These are phyloP conservation scores for Tolypeutes matacus DNA, from an alignment of 2,797 vertebrate species.

Conservation along the genomic window DNA sequence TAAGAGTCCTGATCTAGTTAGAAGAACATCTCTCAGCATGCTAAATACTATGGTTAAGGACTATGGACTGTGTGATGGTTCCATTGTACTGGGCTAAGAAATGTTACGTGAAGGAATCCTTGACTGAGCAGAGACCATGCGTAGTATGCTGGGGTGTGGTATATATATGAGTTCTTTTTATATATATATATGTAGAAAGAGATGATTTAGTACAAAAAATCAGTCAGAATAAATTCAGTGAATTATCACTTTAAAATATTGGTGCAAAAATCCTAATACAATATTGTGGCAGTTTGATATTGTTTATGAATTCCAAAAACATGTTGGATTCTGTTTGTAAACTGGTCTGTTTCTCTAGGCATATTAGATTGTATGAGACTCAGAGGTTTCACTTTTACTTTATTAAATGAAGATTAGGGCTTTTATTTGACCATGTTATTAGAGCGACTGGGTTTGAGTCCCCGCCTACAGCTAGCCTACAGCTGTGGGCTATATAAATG, in stretches of 20 bases:
- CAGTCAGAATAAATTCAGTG: slow-evolving; percentile 38
- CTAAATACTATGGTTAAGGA: neutral
- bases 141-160: neutral
- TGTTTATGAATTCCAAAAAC: no score
- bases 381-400: no score
- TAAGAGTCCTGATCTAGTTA: neutral
- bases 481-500: no score
- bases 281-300: neutral
- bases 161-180: no score
- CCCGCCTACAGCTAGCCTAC: no score
- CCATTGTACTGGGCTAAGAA: neutral
- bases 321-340: no score
- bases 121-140: neutral
- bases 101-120: neutral
- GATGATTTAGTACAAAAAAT: neutral
- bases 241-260: slow-evolving; percentile 27
- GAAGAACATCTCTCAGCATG: neutral
- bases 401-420: no score
- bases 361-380: no score
- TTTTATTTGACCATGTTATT: no score
- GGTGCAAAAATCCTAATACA: neutral
- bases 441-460: no score
- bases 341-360: no score
- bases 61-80: neutral
- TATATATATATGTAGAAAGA: neutral